Percentiles rank a stretch among this genome's conserved stretches.
Evolutionary conservation across 2,888 invertebrate species (phyloP).

Genomic region (Pollenia angustigena): DNA sequence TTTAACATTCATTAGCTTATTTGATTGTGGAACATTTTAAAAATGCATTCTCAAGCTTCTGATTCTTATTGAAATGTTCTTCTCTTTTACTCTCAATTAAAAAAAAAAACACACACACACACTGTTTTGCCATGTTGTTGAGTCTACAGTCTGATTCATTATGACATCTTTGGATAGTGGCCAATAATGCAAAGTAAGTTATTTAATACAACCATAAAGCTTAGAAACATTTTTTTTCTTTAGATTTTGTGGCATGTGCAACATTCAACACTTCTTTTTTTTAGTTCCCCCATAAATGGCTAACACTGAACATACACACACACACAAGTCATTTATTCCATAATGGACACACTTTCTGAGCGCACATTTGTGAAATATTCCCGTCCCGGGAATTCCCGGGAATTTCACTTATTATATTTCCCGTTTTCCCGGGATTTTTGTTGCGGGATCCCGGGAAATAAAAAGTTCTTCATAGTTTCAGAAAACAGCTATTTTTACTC

Average conservation of each 20-base stretch:
- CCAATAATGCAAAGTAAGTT: conserved; percentile 57
- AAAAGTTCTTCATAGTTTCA: no score
- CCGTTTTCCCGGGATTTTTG: no score
- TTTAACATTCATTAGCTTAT: conserved; percentile 52
- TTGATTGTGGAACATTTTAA: conserved; percentile 16
- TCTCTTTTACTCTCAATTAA: conserved; percentile 50
- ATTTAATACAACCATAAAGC: conserved; percentile 42
- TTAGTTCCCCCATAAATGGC: conserved; percentile 37
- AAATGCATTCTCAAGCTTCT: conserved; percentile 8
- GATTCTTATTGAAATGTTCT: conserved; percentile 26
- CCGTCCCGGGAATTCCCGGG: no score
- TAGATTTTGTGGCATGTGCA: conserved; percentile 47
- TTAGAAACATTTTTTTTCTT: neutral
- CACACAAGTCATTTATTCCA: conserved; percentile 8
- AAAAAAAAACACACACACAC: neutral
- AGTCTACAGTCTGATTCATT: conserved; percentile 51
- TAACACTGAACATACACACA: neutral
- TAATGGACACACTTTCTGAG: conserved; percentile 16
- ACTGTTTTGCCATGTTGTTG: conserved; percentile 56
- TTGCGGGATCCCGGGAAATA: no score
- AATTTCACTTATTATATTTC: no score
- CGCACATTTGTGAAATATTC: neutral
- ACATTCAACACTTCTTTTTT: conserved; percentile 60
- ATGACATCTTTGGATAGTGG: conserved; percentile 68
- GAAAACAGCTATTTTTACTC: no score